Percentiles rank a stretch among this genome's conserved stretches.
These are phyloP conservation scores for Polyergus mexicanus DNA, from an alignment of 1,140 invertebrate species.

Conservation along the genomic window DNA sequence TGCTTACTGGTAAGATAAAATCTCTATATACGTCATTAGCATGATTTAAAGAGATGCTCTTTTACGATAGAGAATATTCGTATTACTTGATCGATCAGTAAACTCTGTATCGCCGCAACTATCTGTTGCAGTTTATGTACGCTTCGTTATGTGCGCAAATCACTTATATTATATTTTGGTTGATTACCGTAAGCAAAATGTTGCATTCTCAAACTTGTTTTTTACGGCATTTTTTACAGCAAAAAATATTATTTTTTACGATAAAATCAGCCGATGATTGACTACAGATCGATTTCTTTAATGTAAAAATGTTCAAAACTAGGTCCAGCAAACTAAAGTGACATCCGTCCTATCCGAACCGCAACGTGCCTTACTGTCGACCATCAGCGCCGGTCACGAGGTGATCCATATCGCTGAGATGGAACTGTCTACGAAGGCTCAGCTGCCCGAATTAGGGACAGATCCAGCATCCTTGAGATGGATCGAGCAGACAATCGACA, in stretches of 20 bases:
- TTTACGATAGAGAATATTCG: not conserved
- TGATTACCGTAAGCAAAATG: slow-evolving; percentile 16
- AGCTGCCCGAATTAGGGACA: slow-evolving; percentile 93
- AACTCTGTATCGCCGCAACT: slow-evolving; percentile 55
- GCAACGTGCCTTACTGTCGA: slow-evolving; percentile 96
- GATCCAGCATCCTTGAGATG: slow-evolving; percentile 96
- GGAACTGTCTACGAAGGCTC: slow-evolving; percentile 91
- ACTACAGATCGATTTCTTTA: not conserved
- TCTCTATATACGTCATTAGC: not conserved
- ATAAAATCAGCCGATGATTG: not conserved
- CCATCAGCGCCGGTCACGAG: slow-evolving; percentile 94
- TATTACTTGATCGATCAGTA: slow-evolving; percentile 30
- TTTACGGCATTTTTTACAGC: slow-evolving; percentile 30
- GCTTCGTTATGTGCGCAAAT: slow-evolving; percentile 34
- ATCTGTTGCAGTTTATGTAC: slow-evolving; percentile 35
- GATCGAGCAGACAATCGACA: slow-evolving; percentile 97
- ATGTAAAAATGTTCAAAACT: slow-evolving; percentile 64
- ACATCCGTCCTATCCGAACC: slow-evolving; percentile 95
- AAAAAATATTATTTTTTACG: slow-evolving; percentile 23
- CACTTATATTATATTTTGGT: not conserved
- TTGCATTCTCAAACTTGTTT: not conserved
- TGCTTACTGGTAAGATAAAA: slow-evolving; percentile 37
- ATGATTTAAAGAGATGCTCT: not conserved
- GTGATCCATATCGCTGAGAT: slow-evolving; percentile 95
- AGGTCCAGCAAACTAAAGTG: slow-evolving; percentile 95